Conservation (phyloP, 2,113 vertebrate genomes). For the Chascanopsetta lugubris region DNA sequence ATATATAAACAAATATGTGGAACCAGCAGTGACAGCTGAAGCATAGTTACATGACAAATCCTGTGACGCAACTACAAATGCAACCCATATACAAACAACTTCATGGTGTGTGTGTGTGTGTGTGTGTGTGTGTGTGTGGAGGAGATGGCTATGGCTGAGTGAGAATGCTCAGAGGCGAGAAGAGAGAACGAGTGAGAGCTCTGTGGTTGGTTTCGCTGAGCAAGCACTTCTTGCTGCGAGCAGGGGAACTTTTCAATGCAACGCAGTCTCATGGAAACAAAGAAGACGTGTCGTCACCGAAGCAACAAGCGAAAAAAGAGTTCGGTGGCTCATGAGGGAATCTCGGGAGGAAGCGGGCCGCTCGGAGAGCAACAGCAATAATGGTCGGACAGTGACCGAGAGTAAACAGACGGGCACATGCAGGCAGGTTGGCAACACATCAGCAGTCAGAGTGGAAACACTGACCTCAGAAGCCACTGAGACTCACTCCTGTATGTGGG, state of each 20-base stretch:
- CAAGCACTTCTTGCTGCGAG: conserved; percentile 42
- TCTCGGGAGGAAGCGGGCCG: background rate
- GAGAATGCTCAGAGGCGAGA: conserved; percentile 39
- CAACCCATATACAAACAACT: conserved; percentile 11
- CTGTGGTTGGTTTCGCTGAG: conserved; percentile 44
- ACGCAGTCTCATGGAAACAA: conserved; percentile 22
- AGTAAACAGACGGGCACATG: conserved; percentile 29
- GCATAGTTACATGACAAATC: conserved; percentile 22
- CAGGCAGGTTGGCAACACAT: background rate
- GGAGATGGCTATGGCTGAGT: conserved; percentile 57
- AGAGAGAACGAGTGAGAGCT: background rate
- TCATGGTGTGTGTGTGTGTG: conserved; percentile 12
- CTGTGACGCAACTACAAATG: conserved; percentile 10
- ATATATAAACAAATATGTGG: background rate
- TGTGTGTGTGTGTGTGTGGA: conserved; percentile 10
- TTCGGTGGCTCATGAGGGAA: background rate
- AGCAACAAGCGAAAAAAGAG: background rate
- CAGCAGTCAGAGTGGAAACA: conserved; percentile 7
- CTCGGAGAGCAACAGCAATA: background rate
- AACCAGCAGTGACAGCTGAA: conserved; percentile 1
- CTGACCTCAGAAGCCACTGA: conserved; percentile 28
- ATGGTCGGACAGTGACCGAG: background rate
- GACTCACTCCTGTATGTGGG: too few relatives aligned
- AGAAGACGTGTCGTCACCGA: background rate
- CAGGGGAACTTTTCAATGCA: conserved; percentile 47